phyloP scores from a whole-genome alignment of 1,140 invertebrate genomes.

The Polypedilum pembai region DNA sequence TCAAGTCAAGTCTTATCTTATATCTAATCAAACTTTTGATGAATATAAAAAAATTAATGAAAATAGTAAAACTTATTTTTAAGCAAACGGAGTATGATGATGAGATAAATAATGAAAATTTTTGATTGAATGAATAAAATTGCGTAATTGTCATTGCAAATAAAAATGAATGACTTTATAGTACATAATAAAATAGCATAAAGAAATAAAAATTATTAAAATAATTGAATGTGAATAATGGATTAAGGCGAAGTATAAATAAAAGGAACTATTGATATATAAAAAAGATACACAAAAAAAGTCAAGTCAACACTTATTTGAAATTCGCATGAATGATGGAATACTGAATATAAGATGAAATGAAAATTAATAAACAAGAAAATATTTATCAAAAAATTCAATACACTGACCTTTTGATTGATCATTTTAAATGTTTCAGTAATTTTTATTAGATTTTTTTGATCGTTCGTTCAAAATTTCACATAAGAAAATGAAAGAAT shows the following conservation, averaged over 20 bases:
- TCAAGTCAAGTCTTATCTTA: too few relatives aligned
- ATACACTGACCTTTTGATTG: too few relatives aligned
- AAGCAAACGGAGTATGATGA: background rate
- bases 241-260: background rate
- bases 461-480: too few relatives aligned
- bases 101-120: background rate
- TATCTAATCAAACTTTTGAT: constrained; percentile 7
- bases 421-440: too few relatives aligned
- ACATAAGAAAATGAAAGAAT: too few relatives aligned
- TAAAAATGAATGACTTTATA: constrained; percentile 14
- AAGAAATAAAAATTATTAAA: background rate
- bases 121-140: background rate
- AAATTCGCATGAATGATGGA: constrained; percentile 14
- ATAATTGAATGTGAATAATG: constrained; percentile 18
- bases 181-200: constrained; percentile 19
- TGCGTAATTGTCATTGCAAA: constrained; percentile 3
- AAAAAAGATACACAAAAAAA: background rate
- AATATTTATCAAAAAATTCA: constrained; percentile 4
- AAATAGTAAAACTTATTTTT: background rate
- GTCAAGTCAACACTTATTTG: background rate
- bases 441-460: too few relatives aligned
- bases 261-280: background rate
- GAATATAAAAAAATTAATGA: constrained; percentile 6
- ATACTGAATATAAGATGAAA: constrained; percentile 14
- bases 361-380: constrained; percentile 16